These are phyloP conservation scores for Forpus xanthops DNA, from an alignment of 2,797 vertebrate genomes.

Conservation along the genomic window DNA sequence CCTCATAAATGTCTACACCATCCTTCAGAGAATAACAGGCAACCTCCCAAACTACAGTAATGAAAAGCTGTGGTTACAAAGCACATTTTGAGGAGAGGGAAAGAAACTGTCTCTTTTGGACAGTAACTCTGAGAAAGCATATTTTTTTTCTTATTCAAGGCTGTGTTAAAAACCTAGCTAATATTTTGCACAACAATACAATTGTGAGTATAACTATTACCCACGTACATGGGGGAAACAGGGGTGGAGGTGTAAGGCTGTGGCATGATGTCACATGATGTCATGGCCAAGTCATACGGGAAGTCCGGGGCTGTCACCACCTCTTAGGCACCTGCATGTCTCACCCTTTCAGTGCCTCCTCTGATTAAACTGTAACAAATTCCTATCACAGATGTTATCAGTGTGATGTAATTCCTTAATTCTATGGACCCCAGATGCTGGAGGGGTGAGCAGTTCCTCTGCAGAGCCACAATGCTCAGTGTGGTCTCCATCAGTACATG, in stretches of 20 bases:
- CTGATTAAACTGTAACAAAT: not conserved
- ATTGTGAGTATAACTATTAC: fast-evolving
- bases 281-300: not conserved
- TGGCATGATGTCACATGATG: fast-evolving
- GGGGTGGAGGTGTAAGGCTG: not conserved
- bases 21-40: constrained; percentile 48
- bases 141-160: not conserved
- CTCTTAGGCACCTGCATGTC: not conserved
- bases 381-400: fast-evolving
- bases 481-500: fast-evolving
- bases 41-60: not conserved
- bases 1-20: constrained; percentile 38
- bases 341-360: not conserved
- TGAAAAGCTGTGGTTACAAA: not conserved
- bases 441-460: not conserved
- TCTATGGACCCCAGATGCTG: not conserved
- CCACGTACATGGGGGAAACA: fast-evolving
- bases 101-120: not conserved
- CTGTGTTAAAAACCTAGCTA: not conserved
- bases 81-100: not conserved
- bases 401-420: not conserved
- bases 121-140: not conserved
- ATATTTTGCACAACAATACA: no score
- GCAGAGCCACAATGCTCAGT: fast-evolving
- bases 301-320: not conserved